Conservation (phyloP, 1,140 invertebrate genomes). For the Drosophila eugracilis region DNA sequence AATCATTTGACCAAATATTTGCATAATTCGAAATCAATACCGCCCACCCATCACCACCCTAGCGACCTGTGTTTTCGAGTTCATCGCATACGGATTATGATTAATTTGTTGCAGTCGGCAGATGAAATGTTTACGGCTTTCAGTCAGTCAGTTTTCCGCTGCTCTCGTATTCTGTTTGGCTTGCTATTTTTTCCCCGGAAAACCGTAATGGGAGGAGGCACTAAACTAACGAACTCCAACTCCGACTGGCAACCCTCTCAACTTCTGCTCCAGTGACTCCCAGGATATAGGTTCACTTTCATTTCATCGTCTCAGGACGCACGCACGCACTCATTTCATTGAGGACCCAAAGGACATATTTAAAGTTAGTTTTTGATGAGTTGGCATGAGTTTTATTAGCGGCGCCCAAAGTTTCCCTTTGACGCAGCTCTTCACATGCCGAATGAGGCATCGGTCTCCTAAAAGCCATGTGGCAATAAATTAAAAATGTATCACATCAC, state of each 20-base stretch:
- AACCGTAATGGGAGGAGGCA: neutral
- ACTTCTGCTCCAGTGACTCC: slow-evolving; percentile 48
- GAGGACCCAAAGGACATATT: slow-evolving; percentile 65
- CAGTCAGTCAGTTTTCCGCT: neutral
- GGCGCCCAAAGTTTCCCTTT: slow-evolving; percentile 58
- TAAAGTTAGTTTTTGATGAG: slow-evolving; percentile 80
- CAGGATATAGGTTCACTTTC: slow-evolving; percentile 47
- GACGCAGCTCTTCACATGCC: slow-evolving; percentile 36
- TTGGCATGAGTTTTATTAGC: slow-evolving; percentile 80
- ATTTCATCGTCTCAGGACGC: slow-evolving; percentile 41
- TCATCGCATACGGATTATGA: slow-evolving; percentile 43
- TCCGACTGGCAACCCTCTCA: slow-evolving; percentile 6
- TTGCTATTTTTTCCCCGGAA: slow-evolving; percentile 9
- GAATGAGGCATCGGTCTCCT: slow-evolving; percentile 46
- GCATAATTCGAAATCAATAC: slow-evolving; percentile 51
- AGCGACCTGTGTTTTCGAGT: slow-evolving; percentile 10
- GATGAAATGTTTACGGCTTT: slow-evolving; percentile 22
- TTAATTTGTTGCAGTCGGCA: slow-evolving; percentile 37
- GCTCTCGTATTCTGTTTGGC: slow-evolving; percentile 20
- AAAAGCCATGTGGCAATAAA: slow-evolving; percentile 62
- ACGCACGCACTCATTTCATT: slow-evolving; percentile 65
- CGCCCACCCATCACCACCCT: neutral
- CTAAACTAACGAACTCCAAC: slow-evolving; percentile 30
- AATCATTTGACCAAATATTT: slow-evolving; percentile 55
- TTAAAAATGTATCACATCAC: slow-evolving; percentile 67